phyloP scores from a whole-genome alignment of 1,140 invertebrate species.

The Bombus breviceps region DNA sequence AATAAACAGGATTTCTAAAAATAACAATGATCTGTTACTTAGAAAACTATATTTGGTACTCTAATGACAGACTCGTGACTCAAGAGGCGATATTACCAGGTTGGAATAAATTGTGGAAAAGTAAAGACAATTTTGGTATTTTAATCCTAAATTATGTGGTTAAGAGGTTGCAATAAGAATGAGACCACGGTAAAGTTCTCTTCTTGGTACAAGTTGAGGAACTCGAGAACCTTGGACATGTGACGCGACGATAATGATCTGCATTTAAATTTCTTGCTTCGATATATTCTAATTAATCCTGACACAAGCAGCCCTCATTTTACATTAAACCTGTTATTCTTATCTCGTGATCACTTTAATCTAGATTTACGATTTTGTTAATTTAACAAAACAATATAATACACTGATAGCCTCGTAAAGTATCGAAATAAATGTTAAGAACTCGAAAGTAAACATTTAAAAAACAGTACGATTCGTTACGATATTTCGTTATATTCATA shows the following conservation, averaged over 20 bases:
- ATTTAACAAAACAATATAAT: background rate
- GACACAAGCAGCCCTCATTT: too few species aligned
- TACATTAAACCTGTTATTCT: background rate
- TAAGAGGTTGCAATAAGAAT: background rate
- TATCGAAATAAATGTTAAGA: background rate
- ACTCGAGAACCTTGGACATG: background rate
- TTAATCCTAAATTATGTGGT: background rate
- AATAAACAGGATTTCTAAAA: background rate
- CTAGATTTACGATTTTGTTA: background rate
- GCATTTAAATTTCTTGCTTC: slow-evolving; percentile 1
- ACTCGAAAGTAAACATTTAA: background rate
- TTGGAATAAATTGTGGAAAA: too few species aligned
- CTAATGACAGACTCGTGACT: too few species aligned
- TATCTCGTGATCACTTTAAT: background rate
- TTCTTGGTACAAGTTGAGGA: background rate
- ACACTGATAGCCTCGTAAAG: background rate
- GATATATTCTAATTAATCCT: slow-evolving; percentile 6
- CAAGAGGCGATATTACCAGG: too few species aligned
- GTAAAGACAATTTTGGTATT: background rate
- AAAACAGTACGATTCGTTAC: background rate
- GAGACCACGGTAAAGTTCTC: background rate
- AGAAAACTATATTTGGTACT: background rate
- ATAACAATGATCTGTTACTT: background rate
- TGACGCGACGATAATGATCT: slow-evolving; percentile 6
- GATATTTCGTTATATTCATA: too few species aligned